Percentiles rank a stretch among this genome's conserved stretches.
phyloP scores from a whole-genome alignment of 1,140 invertebrate species.

The Harpegnathos saltator region DNA sequence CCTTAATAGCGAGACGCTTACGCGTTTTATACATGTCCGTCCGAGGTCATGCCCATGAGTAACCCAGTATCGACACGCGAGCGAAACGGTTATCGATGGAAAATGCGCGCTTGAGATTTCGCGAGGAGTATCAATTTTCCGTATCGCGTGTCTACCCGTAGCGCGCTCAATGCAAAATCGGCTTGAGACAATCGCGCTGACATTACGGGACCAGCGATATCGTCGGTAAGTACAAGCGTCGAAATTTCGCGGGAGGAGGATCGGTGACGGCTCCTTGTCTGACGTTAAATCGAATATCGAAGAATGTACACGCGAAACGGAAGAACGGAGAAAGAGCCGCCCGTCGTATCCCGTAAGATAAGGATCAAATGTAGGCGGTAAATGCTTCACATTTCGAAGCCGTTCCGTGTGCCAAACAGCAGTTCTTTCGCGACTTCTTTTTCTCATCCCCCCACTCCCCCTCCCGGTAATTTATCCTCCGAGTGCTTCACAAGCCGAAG shows the following conservation, averaged over 20 bases:
- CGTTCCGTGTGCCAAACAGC: not conserved
- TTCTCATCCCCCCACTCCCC: not conserved
- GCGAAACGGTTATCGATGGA: not conserved
- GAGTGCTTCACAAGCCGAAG: conserved; percentile 24
- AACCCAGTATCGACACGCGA: conserved; percentile 27
- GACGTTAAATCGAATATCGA: not conserved
- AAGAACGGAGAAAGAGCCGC: too few relatives aligned
- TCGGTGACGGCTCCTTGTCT: not conserved
- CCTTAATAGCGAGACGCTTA: conserved; percentile 54
- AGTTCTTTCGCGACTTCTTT: not conserved
- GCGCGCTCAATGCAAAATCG: not conserved
- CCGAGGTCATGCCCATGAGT: conserved; percentile 38
- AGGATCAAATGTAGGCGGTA: not conserved
- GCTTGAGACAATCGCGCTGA: not conserved
- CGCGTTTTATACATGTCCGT: conserved; percentile 4
- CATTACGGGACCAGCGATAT: not conserved
- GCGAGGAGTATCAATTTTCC: conserved; percentile 2
- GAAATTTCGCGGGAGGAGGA: not conserved
- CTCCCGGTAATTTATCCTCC: conserved; percentile 13
- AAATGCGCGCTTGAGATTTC: conserved; percentile 27
- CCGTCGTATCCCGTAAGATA: not conserved
- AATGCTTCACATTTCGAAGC: not conserved
- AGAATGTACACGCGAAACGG: not conserved
- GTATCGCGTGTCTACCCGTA: not conserved
- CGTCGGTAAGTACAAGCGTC: not conserved